Percentiles rank a stretch among this genome's conserved stretches.
Conservation (phyloP, 2,797 vertebrate genomes). For the Propithecus deckenii region DNA sequence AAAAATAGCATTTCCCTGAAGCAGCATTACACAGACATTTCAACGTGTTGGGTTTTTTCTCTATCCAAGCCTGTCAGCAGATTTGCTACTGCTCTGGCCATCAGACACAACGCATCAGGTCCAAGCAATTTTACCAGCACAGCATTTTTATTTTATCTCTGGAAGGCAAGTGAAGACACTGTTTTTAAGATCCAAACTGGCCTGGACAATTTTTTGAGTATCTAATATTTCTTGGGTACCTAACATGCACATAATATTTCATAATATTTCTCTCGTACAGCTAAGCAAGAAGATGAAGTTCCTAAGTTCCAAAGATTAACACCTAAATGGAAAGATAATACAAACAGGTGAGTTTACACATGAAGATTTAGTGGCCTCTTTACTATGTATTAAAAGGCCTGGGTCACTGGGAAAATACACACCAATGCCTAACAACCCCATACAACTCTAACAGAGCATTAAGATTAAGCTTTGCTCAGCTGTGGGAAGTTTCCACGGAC, state of each 20-base stretch:
- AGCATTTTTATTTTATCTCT: conserved; percentile 59
- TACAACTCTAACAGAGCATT: neutral
- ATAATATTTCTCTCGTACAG: neutral
- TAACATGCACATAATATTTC: conserved; percentile 42
- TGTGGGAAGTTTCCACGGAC: conserved; percentile 24
- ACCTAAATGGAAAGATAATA: conserved; percentile 32
- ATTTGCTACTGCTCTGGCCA: conserved; percentile 74
- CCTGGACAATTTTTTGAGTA: neutral
- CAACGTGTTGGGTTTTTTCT: neutral
- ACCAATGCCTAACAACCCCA: conserved; percentile 36
- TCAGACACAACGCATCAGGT: conserved; percentile 51
- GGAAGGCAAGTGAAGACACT: conserved; percentile 39
- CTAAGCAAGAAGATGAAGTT: conserved; percentile 52
- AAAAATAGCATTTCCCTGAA: conserved; percentile 73
- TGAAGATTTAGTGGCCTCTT: conserved; percentile 17
- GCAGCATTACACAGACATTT: conserved; percentile 66
- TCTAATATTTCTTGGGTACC: conserved; percentile 26
- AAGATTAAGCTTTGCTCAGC: conserved; percentile 41
- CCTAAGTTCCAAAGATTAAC: conserved; percentile 34
- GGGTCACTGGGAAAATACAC: conserved; percentile 15
- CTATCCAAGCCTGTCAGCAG: conserved; percentile 57
- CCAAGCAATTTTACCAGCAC: conserved; percentile 58
- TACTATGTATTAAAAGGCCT: conserved; percentile 43
- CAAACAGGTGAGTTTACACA: conserved; percentile 33
- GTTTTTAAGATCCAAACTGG: conserved; percentile 55